Evolutionary conservation across 2,888 invertebrate species (phyloP).

Genomic region (Xestia xanthographa): DNA sequence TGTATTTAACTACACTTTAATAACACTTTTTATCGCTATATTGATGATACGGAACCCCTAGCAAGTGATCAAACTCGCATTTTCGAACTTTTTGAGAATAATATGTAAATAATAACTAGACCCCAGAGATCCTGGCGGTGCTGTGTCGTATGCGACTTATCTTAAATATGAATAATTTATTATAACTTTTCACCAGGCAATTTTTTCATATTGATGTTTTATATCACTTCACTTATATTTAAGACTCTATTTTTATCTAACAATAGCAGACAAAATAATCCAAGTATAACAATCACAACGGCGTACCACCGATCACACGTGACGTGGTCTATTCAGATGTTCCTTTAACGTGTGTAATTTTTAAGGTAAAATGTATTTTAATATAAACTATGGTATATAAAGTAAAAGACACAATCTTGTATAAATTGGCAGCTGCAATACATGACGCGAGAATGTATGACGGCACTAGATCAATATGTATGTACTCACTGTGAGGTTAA

Average conservation of each 20-base stretch:
- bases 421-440: slow-evolving; percentile 58
- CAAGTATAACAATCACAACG: slow-evolving; percentile 14
- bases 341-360: slow-evolving; percentile 60
- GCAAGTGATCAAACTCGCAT: slow-evolving; percentile 52
- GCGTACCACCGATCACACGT: slow-evolving; percentile 33
- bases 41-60: slow-evolving; percentile 24
- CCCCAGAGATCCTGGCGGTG: slow-evolving; percentile 8
- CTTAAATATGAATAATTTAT: slow-evolving; percentile 16
- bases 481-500: slow-evolving; percentile 61
- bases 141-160: slow-evolving; percentile 22
- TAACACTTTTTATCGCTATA: not conserved
- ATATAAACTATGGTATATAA: slow-evolving; percentile 58
- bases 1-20: slow-evolving; percentile 30
- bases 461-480: slow-evolving; percentile 56
- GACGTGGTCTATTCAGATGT: slow-evolving; percentile 51
- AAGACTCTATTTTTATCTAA: slow-evolving; percentile 20
- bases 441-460: slow-evolving; percentile 40
- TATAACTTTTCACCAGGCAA: slow-evolving; percentile 5
- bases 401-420: slow-evolving; percentile 63
- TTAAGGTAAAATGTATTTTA: slow-evolving; percentile 60
- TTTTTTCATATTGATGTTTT: slow-evolving; percentile 6
- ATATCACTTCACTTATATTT: slow-evolving; percentile 20
- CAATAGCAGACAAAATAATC: slow-evolving; percentile 17
- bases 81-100: slow-evolving; percentile 31
- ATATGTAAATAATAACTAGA: slow-evolving; percentile 44